Evolutionary conservation across 2,888 invertebrate species (phyloP), one percentile per base, ranked within the genome.

Genomic region (Theretra japonica): DNA sequence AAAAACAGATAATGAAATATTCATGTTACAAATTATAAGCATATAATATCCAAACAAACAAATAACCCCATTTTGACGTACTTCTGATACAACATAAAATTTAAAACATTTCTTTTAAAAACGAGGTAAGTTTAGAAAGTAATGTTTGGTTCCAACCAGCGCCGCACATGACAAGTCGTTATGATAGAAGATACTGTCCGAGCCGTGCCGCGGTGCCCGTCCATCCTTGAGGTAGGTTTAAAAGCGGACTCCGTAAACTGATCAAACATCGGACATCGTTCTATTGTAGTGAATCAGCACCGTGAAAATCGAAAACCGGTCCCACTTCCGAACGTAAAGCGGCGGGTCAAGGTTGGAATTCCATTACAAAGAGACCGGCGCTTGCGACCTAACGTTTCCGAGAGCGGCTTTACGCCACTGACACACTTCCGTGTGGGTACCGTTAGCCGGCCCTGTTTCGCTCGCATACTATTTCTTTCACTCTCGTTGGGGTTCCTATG

Each of bases 361-460:
- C 79, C 79, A 82, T 79, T 78, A 77, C 74, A 76, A 76, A 69
- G 70, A 58, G 71, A 69, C 70, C 70, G 86, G 80, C 85, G 83
- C 78, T 90, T 93, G 85, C 88, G 88, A 83, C 91, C 86, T 85
- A 83, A 81, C 82, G 82, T 76, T 80, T 80, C 80, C 82, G 80
- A 79, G 80, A 80, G 77, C 70, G 78, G 80, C 81, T 91, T 90
- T 91, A 93, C 92, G 93, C 93, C 88, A 93, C 92, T 94, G 94
- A 94, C 94, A 95, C 89, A 95, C 94, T 94, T 94, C 94, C 92
- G 90, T 86, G 86, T 86, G 88, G 78, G 88, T 93, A 93, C 94
- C 94, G 94, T 94, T 94, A 95, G 86, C 78, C 90, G 94, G 89
- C 94, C 92, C 92, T 88, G 88, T 93, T 93, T 89, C 79, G 84